Evolutionary conservation across 2,113 vertebrate species (phyloP), one percentile per base, ranked within the genome.

Genomic region (Chrysochloris asiatica): DNA sequence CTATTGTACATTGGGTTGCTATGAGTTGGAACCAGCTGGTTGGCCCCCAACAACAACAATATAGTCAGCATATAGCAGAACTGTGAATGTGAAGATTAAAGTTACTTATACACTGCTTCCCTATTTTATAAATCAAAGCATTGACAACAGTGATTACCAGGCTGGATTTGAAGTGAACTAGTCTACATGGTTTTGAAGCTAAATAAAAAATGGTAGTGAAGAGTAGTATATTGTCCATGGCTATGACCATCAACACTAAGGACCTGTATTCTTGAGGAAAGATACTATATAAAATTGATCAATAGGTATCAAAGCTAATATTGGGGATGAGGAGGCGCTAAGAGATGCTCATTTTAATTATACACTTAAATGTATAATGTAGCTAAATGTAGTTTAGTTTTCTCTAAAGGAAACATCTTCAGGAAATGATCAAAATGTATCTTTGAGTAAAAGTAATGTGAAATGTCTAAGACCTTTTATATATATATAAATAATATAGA

Each of bases 111-210:
- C 21, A 77, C 6, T 21, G 8, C 72, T 86, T 69, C 88, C 71
- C 33, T 76, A 83, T 33, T 69, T 89, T 71, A 69, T 17, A 85
- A 48, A 52, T 86, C 43, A 89, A 95, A 24, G 28, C 28, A 86
- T 13, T 87, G 61, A 77, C 92, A 91, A 24, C 47, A 47, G 77
- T 61, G 72, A 84, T 83, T 91, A 91, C 78, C 85, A 86, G 93
- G 61, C 71, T 92, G 48, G 43, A 61, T 73, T 90, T 91, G 52
- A 86, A 86, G 67, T 75, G 10, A 33, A 47, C 82, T 92, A 79
- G 71, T 91, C 71, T 93, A 36, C 0, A 7, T 88, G 59, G 65
- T 93, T 93, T 94, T 19, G 21, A 78, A 4, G 47, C 82, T 94
- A 90, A 88, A 91, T 72, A 88, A 48, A 89, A 92, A 86, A 8